A percentile compares a stretch with the other conserved stretches of the same genome.
phyloP scores from a whole-genome alignment of 1,140 invertebrate species.

The Acromyrmex heyeri region DNA sequence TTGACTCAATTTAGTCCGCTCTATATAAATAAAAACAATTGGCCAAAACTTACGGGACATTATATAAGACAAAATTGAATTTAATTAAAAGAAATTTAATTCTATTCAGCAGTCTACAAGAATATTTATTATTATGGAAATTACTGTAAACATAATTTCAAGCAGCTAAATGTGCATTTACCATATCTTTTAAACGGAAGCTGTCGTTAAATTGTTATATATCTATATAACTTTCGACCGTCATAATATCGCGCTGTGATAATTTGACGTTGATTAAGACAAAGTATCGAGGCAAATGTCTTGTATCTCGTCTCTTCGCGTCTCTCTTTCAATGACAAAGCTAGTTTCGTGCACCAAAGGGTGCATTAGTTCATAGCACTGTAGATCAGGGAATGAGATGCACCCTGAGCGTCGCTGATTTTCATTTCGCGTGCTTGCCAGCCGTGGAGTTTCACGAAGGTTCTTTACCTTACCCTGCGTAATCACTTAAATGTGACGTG shows the following conservation, averaged over 20 bases:
- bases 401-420: conserved; percentile 72
- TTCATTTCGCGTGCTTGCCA: conserved; percentile 76
- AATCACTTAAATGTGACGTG: conserved; percentile 66
- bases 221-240: conserved; percentile 37
- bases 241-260: conserved; percentile 3
- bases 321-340: conserved; percentile 61
- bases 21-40: no score
- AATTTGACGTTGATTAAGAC: conserved; percentile 63
- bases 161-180: conserved; percentile 14
- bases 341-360: conserved; percentile 66
- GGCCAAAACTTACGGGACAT: no score
- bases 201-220: conserved; percentile 53
- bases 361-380: conserved; percentile 59
- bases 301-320: conserved; percentile 44
- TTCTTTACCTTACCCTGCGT: conserved; percentile 58
- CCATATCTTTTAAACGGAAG: neutral
- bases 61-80: neutral
- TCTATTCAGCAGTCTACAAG: neutral
- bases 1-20: no score
- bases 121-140: neutral
- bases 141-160: neutral
- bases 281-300: conserved; percentile 58
- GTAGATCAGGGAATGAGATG: conserved; percentile 75
- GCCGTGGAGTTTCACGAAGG: conserved; percentile 52
- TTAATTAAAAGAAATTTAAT: no score